Evolutionary conservation across 2,888 invertebrate genomes (phyloP).

Genomic region (Caradrina kadenii): DNA sequence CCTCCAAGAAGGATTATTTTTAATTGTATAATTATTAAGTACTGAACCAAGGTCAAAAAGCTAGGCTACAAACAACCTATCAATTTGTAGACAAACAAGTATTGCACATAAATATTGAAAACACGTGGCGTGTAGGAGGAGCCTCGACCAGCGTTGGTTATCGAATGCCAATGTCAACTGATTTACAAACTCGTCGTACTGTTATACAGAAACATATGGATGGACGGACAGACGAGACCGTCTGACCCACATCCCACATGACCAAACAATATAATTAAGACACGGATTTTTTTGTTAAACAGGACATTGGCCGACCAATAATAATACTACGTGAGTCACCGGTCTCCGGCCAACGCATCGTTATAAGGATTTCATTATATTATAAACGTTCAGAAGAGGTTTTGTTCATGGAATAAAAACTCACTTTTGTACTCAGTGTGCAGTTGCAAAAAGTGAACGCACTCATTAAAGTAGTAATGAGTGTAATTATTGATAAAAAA

Average conservation of each 20-base stretch:
- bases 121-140: slow-evolving; percentile 58
- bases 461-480: slow-evolving; percentile 24
- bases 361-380: slow-evolving; percentile 37
- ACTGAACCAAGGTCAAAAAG: background rate
- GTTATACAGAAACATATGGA: slow-evolving; percentile 68
- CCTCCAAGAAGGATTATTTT: background rate
- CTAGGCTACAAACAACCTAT: background rate
- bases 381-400: slow-evolving; percentile 9
- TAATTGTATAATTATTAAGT: background rate
- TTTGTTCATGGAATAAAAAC: slow-evolving; percentile 33
- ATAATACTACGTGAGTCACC: slow-evolving; percentile 44
- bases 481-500: slow-evolving; percentile 40
- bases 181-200: slow-evolving; percentile 86
- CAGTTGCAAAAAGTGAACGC: slow-evolving; percentile 43
- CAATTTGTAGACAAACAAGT: slow-evolving; percentile 17
- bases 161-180: slow-evolving; percentile 87
- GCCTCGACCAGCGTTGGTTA: slow-evolving; percentile 61
- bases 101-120: slow-evolving; percentile 49
- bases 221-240: slow-evolving; percentile 54
- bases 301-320: slow-evolving; percentile 44
- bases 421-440: slow-evolving; percentile 1
- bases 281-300: slow-evolving; percentile 60
- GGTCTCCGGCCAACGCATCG: slow-evolving; percentile 31
- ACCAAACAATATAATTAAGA: slow-evolving; percentile 68
- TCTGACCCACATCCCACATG: slow-evolving; percentile 78